These are phyloP conservation scores for Timema cristinae DNA, from an alignment of 2,888 invertebrate genomes.

Conservation along the genomic window DNA sequence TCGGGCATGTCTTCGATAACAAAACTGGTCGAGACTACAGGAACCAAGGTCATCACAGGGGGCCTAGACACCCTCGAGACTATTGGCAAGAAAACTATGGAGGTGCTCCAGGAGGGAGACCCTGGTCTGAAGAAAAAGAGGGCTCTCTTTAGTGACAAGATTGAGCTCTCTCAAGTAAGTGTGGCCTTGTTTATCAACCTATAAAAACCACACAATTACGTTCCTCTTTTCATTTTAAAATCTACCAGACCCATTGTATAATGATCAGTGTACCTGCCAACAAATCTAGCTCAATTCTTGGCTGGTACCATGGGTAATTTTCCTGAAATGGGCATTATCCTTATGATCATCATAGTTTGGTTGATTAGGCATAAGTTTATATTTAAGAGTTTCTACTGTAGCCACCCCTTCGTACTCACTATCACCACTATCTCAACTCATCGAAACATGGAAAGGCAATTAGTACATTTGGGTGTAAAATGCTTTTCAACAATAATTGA, in stretches of 20 bases:
- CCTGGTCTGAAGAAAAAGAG: constrained; percentile 79
- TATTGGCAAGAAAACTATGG: constrained; percentile 93
- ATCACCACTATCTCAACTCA: too few relatives aligned
- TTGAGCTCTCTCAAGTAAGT: constrained; percentile 55
- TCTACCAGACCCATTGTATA: too few relatives aligned
- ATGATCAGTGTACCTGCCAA: too few relatives aligned
- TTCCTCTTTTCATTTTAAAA: too few relatives aligned
- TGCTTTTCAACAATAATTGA: too few relatives aligned
- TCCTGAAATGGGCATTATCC: background rate
- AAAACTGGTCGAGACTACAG: constrained; percentile 66
- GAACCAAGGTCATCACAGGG: constrained; percentile 70
- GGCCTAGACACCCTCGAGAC: constrained; percentile 86
- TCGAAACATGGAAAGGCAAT: too few relatives aligned
- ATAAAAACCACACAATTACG: background rate
- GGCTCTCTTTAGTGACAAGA: constrained; percentile 60
- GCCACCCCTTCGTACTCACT: too few relatives aligned
- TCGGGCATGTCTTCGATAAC: constrained; percentile 56
- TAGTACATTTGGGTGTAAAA: too few relatives aligned
- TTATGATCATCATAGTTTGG: background rate
- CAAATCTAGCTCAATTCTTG: too few relatives aligned
- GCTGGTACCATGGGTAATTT: too few relatives aligned
- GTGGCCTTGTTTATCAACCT: background rate
- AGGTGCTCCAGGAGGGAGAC: constrained; percentile 87
- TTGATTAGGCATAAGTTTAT: too few relatives aligned
- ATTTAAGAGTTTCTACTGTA: too few relatives aligned